phyloP scores from a whole-genome alignment of 2,113 vertebrate genomes.

The Arvicanthis niloticus region DNA sequence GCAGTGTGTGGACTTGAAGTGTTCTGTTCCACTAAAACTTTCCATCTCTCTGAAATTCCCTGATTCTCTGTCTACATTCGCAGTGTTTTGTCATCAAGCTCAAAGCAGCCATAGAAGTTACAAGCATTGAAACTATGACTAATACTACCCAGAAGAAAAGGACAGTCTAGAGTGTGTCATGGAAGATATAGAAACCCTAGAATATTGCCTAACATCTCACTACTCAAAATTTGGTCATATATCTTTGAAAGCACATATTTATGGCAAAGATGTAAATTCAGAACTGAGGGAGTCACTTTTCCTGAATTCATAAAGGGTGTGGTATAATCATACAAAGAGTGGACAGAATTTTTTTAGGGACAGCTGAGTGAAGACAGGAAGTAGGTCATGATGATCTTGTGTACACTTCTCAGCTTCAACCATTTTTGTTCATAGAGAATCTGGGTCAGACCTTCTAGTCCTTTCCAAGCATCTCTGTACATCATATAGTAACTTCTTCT shows the following conservation, averaged over 20 bases:
- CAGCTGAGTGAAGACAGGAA: rapidly evolving
- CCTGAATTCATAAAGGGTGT: background rate
- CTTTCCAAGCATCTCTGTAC: background rate
- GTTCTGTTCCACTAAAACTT: background rate
- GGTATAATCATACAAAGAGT: background rate
- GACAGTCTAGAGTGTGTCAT: background rate
- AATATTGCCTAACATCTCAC: background rate
- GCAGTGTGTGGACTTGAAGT: background rate
- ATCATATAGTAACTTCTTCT: background rate
- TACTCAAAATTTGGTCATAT: background rate
- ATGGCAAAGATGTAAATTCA: background rate
- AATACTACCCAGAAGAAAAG: background rate
- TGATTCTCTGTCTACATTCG: background rate
- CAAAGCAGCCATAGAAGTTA: rapidly evolving
- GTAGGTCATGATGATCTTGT: rapidly evolving
- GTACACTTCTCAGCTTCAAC: background rate
- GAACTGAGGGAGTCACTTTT: background rate
- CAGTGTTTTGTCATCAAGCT: background rate
- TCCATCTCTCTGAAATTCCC: background rate
- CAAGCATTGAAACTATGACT: background rate
- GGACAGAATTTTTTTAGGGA: background rate
- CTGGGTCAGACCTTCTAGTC: background rate
- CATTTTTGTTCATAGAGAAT: background rate
- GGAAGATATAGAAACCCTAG: background rate
- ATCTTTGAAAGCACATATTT: background rate